Percentiles rank a stretch among this genome's conserved stretches.
phyloP scores from a whole-genome alignment of 2,797 vertebrate species.

The Oreortyx pictus region DNA sequence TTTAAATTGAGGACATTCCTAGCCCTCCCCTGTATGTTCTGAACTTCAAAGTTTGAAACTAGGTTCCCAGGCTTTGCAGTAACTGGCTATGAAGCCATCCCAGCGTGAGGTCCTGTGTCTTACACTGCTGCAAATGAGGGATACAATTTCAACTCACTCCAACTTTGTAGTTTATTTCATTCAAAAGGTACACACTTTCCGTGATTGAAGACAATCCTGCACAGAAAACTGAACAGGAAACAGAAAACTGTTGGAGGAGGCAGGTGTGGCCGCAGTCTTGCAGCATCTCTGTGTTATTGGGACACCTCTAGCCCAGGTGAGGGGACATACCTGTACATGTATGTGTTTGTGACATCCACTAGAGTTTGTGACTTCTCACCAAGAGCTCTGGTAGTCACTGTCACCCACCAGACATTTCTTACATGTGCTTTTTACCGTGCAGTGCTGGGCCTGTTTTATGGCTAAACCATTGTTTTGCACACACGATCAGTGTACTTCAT shows the following conservation, averaged over 20 bases:
- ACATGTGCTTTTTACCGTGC: background rate
- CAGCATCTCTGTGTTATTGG: accelerated
- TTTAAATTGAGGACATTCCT: background rate
- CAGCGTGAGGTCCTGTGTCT: accelerated
- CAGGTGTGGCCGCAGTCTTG: background rate
- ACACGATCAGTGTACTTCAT: background rate
- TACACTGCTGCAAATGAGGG: background rate
- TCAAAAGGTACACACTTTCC: accelerated
- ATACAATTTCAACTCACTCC: background rate
- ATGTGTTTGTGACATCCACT: background rate
- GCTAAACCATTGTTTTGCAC: background rate
- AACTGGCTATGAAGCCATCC: background rate
- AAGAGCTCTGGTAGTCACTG: background rate
- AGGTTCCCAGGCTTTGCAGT: background rate
- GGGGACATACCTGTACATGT: background rate
- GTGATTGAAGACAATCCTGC: background rate
- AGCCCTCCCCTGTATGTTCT: accelerated
- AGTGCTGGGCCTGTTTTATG: background rate
- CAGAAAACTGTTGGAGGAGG: background rate
- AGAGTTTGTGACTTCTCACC: background rate
- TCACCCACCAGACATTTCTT: background rate
- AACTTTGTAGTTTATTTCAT: background rate
- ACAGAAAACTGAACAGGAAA: too few species aligned
- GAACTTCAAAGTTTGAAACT: background rate
- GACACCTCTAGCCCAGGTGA: background rate